Evolutionary conservation across 2,888 invertebrate species (phyloP), one percentile per base, ranked within the genome.

Genomic region (Diaphora mendica): DNA sequence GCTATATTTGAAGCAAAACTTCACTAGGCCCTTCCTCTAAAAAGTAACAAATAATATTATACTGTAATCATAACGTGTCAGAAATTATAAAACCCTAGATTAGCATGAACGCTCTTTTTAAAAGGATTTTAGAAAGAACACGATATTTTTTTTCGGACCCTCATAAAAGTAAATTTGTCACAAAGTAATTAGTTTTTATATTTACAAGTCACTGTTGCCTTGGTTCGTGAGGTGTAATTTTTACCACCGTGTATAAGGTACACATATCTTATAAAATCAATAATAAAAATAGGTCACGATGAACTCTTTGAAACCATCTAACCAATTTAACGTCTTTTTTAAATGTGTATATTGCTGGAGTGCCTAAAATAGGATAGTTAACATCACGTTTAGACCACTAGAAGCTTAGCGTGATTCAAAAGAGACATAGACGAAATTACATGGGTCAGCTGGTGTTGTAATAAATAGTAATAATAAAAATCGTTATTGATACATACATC

Each of bases 111-210:
- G 87, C 84, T 86, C 82, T 86, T 87, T 89, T 90, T 91, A 92
- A 93, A 83, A 91, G 90, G 91, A n/a, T 88, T 91, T 90, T 86
- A 86, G 87, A 85, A 85, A 81, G 79, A 87, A 84, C 85, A 84
- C 33, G 68, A 44, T 87, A 87, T 7, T 89, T 91, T 89, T 92
- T 87, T 87, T 86, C 83, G 83, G 89, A 93, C 93, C 93, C 93
- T 93, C 88, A 90, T 94, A 93, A 93, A 79, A 82, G 85, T 92
- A 92, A 93, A 91, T 91, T 88, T 89, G 89, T 92, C 92, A 91
- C 88, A 85, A 88, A 90, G 84, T 91, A 90, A 92, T 93, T 93
- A 92, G 88, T 90, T 86, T 86, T 79, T 84, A 83, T 87, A 84
- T 85, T 81, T 80, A 81, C 84, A 85, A 84, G 74, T 64, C 71